Conservation (phyloP, 2,113 vertebrate genomes). For the Trinectes maculatus region DNA sequence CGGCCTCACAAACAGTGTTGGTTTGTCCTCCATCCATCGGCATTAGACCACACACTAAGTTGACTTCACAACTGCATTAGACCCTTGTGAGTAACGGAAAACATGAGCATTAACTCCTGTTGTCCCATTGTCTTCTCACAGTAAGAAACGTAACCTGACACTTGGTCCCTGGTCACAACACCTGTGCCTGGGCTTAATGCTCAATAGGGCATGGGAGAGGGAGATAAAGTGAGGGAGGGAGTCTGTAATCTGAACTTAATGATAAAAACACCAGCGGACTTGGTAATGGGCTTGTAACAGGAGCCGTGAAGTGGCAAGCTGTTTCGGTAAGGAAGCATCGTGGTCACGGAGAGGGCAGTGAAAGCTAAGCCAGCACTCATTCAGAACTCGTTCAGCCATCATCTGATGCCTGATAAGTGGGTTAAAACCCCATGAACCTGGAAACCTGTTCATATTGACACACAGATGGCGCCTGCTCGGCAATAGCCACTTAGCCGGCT, state of each 20-base stretch:
- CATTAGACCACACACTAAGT: conserved; percentile 28
- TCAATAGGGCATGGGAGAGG: conserved; percentile 62
- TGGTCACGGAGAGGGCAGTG: conserved; percentile 61
- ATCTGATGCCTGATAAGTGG: conserved; percentile 71
- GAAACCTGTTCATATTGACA: conserved; percentile 63
- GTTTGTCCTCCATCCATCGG: background rate
- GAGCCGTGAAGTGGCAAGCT: conserved; percentile 70
- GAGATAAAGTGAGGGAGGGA: conserved; percentile 47
- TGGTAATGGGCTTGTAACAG: conserved; percentile 74
- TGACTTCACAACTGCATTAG: background rate
- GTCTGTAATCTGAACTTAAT: conserved; percentile 75
- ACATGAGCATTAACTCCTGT: conserved; percentile 17
- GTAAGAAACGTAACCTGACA: conserved; percentile 58
- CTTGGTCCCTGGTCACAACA: conserved; percentile 53
- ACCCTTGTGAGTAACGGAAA: conserved; percentile 1
- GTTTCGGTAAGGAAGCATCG: conserved; percentile 47
- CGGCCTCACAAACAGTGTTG: too few relatives aligned
- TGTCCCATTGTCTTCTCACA: conserved; percentile 44
- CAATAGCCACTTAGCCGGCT: conserved; percentile 47
- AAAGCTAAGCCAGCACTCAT: conserved; percentile 67
- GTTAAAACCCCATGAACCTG: conserved; percentile 69
- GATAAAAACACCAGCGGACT: conserved; percentile 69
- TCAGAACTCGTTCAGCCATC: conserved; percentile 56
- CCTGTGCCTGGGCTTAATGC: conserved; percentile 72
- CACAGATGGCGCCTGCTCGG: conserved; percentile 64